Evolutionary conservation across 2,888 invertebrate species (phyloP).

Genomic region (Noctua fimbriata): DNA sequence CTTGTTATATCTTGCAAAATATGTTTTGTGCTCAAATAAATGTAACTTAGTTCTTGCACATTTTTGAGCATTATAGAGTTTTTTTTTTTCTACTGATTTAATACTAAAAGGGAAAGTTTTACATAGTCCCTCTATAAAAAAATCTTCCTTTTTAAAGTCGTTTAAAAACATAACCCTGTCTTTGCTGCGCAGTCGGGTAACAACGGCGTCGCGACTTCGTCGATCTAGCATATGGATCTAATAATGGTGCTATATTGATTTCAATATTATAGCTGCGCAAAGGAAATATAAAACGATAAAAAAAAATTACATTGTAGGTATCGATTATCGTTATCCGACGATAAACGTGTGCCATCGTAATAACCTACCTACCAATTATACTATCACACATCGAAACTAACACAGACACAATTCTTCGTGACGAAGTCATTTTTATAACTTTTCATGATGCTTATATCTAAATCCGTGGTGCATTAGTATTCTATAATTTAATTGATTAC

Average conservation of each 20-base stretch:
- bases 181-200: not conserved
- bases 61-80: not conserved
- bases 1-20: not conserved
- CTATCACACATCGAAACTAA: constrained; percentile 44
- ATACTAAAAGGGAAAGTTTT: not conserved
- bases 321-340: constrained; percentile 48
- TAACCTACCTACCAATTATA: constrained; percentile 42
- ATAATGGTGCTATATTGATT: constrained; percentile 4
- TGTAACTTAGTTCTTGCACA: not conserved
- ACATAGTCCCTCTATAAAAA: not conserved
- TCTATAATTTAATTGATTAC: not conserved
- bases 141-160: not conserved
- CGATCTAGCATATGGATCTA: too few species aligned
- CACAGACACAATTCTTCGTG: constrained; percentile 41
- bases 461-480: constrained; percentile 38
- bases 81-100: not conserved
- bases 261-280: not conserved
- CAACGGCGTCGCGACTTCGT: not conserved
- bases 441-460: constrained; percentile 29
- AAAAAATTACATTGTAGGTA: not conserved
- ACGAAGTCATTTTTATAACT: constrained; percentile 15
- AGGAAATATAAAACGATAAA: not conserved
- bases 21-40: not conserved
- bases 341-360: constrained; percentile 38
- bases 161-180: not conserved